These are phyloP conservation scores for Brachyrhaphis roseni DNA, from an alignment of 2,797 vertebrate genomes.

Conservation along the genomic window DNA sequence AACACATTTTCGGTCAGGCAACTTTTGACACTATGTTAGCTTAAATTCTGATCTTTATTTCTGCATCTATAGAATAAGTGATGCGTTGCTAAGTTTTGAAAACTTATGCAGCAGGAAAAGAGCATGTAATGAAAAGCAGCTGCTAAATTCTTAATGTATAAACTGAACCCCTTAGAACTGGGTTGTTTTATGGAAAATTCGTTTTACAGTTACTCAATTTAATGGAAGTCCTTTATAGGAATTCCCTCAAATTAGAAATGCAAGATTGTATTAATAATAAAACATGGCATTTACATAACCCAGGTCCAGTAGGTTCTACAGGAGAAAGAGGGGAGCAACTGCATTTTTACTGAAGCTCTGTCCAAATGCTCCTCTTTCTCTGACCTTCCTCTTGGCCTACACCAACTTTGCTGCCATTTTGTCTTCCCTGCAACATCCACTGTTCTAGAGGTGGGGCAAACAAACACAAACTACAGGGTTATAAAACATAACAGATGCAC, in stretches of 20 bases:
- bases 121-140: conserved; percentile 7
- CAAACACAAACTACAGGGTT: conserved; percentile 44
- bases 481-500: conserved; percentile 16
- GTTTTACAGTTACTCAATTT: not conserved
- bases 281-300: conserved; percentile 10
- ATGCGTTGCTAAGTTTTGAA: not conserved
- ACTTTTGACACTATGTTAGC: not conserved
- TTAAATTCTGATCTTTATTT: not conserved
- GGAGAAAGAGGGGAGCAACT: conserved; percentile 1
- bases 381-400: conserved; percentile 73
- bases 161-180: conserved; percentile 19
- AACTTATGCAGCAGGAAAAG: conserved; percentile 16
- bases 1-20: not conserved
- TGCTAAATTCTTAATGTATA: not conserved
- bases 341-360: conserved; percentile 22
- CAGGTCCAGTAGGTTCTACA: conserved; percentile 11
- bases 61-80: not conserved
- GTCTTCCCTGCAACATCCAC: conserved; percentile 80
- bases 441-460: conserved; percentile 70
- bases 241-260: not conserved
- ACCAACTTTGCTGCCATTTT: conserved; percentile 57
- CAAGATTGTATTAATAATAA: not conserved
- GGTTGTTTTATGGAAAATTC: conserved; percentile 7
- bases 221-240: not conserved
- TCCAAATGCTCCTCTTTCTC: conserved; percentile 44